A percentile compares a stretch with the other conserved stretches of the same genome.
Evolutionary conservation across 2,888 invertebrate species (phyloP).

Genomic region (Erebia epiphron): DNA sequence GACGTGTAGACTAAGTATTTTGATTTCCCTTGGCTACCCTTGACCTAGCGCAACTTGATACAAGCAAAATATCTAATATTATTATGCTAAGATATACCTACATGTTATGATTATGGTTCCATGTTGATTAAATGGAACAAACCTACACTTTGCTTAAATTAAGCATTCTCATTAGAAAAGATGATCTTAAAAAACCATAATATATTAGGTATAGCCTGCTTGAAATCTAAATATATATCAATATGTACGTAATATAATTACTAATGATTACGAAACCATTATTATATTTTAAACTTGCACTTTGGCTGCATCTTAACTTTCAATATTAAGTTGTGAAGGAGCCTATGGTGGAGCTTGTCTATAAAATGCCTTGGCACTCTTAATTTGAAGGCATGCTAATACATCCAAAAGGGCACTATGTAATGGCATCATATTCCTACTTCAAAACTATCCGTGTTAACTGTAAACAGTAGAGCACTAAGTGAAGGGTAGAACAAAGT

Average conservation of each 20-base stretch:
- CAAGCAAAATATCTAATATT: not conserved
- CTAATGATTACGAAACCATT: too few relatives aligned
- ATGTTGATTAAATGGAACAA: not conserved
- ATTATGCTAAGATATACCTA: not conserved
- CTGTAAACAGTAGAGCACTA: conserved; percentile 1
- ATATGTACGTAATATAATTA: too few relatives aligned
- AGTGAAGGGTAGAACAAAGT: not conserved
- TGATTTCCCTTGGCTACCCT: conserved; percentile 1
- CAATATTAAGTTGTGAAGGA: not conserved
- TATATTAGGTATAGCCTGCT: too few relatives aligned
- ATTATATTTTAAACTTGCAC: too few relatives aligned
- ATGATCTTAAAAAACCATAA: not conserved
- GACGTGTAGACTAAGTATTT: not conserved
- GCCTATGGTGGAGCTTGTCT: too few relatives aligned
- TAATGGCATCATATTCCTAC: not conserved
- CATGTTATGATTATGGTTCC: not conserved
- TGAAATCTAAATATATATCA: too few relatives aligned
- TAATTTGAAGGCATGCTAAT: too few relatives aligned
- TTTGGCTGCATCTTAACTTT: too few relatives aligned
- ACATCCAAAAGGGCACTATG: not conserved
- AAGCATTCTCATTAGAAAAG: not conserved
- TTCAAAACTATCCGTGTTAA: not conserved
- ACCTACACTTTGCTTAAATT: too few relatives aligned
- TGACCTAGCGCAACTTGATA: not conserved
- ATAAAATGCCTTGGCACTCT: too few relatives aligned